Evolutionary conservation across 2,888 invertebrate genomes (phyloP).

Genomic region (Lasioglossum morio): DNA sequence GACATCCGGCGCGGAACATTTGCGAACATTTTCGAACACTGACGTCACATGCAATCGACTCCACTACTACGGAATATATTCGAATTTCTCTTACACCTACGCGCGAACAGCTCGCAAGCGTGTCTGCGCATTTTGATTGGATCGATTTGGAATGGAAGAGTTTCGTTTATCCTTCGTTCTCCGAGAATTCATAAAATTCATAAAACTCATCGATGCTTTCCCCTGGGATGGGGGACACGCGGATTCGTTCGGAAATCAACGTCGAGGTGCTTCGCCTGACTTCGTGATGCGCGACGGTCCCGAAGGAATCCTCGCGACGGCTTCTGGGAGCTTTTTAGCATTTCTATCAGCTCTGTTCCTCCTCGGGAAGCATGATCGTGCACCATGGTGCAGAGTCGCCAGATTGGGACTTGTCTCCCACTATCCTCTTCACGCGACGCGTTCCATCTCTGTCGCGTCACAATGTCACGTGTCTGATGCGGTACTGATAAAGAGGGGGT

Average conservation of each 20-base stretch:
- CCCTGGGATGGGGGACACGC: neutral
- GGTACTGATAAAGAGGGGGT: too few species aligned
- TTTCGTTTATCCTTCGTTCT: neutral
- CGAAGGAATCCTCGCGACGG: neutral
- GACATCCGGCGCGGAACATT: neutral
- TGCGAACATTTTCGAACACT: neutral
- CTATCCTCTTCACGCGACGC: too few species aligned
- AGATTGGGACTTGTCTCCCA: neutral
- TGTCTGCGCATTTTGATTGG: neutral
- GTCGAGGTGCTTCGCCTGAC: neutral
- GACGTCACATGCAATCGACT: neutral
- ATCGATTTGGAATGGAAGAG: neutral
- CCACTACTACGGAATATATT: neutral
- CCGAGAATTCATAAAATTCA: neutral
- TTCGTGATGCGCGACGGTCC: neutral
- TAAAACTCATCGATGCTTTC: neutral
- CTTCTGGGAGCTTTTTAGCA: neutral
- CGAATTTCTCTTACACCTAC: neutral
- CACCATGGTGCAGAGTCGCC: neutral
- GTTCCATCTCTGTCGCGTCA: too few species aligned
- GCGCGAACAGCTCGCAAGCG: neutral
- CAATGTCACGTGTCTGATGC: too few species aligned
- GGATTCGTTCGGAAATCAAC: conserved; percentile 12
- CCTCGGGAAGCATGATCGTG: neutral
- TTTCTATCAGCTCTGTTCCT: neutral